These are phyloP conservation scores for Sarcophaga bullata DNA, from an alignment of 1,140 invertebrate genomes.

Conservation along the genomic window DNA sequence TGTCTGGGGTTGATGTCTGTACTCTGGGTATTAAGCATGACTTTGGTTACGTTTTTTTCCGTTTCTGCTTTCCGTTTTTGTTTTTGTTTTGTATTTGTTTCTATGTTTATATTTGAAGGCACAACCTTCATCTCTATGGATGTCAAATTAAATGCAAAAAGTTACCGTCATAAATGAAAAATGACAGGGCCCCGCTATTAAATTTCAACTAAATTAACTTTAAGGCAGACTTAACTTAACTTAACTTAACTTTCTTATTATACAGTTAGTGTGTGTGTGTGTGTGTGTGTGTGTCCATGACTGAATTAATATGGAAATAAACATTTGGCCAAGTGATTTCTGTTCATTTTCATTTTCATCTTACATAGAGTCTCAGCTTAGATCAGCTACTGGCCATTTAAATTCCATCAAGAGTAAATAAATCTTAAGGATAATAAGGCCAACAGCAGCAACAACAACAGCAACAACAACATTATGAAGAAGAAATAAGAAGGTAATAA, in stretches of 20 bases:
- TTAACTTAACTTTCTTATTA: background rate
- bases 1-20: too few relatives aligned
- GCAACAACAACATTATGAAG: too few relatives aligned
- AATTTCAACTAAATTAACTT: conserved; percentile 65
- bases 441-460: too few relatives aligned
- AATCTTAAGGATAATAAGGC: conserved; percentile 1
- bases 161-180: conserved; percentile 56
- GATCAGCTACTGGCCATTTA: background rate
- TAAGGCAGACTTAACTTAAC: conserved; percentile 42
- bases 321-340: conserved; percentile 23
- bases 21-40: too few relatives aligned
- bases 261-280: background rate
- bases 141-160: conserved; percentile 33
- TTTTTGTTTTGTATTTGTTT: too few relatives aligned
- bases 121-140: background rate
- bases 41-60: too few relatives aligned
- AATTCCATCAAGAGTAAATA: conserved; percentile 32
- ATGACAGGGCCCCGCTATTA: conserved; percentile 58
- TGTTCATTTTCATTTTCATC: background rate
- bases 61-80: too few relatives aligned
- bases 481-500: too few relatives aligned
- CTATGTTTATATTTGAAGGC: too few relatives aligned
- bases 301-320: conserved; percentile 2
- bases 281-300: background rate
- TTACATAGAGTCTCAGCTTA: background rate